A percentile compares a stretch with the other conserved stretches of the same genome.
Conservation (phyloP, 2,888 invertebrate species). For the Scaptomyza reducta region DNA sequence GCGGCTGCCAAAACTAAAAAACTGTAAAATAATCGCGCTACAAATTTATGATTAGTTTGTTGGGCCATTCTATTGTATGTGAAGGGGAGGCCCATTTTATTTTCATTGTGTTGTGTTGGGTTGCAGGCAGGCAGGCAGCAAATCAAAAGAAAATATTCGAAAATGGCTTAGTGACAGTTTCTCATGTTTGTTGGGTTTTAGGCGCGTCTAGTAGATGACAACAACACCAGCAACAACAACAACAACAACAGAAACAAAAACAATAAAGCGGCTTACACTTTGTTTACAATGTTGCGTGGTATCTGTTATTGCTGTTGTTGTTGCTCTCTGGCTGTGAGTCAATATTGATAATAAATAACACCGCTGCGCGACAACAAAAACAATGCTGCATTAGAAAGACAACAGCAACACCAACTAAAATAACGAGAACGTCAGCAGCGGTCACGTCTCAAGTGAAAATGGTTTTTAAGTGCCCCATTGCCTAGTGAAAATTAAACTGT, state of each 20-base stretch:
- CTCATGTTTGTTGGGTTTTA: slow-evolving; percentile 53
- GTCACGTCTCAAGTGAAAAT: slow-evolving; percentile 79
- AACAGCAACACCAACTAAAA: slow-evolving; percentile 28
- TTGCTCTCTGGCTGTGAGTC: slow-evolving; percentile 58
- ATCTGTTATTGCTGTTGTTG: slow-evolving; percentile 40
- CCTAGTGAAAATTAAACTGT: slow-evolving; percentile 78
- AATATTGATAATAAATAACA: slow-evolving; percentile 80
- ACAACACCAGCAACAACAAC: slow-evolving; percentile 37
- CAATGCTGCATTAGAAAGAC: slow-evolving; percentile 53
- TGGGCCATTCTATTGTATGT: slow-evolving; percentile 34
- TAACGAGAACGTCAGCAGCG: slow-evolving; percentile 58
- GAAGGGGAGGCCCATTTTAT: slow-evolving; percentile 26
- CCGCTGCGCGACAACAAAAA: slow-evolving; percentile 42
- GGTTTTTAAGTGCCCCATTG: slow-evolving; percentile 76
- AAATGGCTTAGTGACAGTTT: slow-evolving; percentile 70
- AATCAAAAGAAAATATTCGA: slow-evolving; percentile 55
- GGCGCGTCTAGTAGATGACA: slow-evolving; percentile 53
- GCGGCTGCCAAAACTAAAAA: slow-evolving; percentile 32
- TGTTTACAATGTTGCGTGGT: slow-evolving; percentile 80
- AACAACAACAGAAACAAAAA: no score
- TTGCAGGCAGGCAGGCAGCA: slow-evolving; percentile 34
- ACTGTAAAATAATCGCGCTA: slow-evolving; percentile 77
- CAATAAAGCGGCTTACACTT: slow-evolving; percentile 77
- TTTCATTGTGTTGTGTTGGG: neutral
- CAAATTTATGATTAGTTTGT: slow-evolving; percentile 77